phyloP scores from a whole-genome alignment of 2,113 vertebrate genomes.

The Saccopteryx bilineata region DNA sequence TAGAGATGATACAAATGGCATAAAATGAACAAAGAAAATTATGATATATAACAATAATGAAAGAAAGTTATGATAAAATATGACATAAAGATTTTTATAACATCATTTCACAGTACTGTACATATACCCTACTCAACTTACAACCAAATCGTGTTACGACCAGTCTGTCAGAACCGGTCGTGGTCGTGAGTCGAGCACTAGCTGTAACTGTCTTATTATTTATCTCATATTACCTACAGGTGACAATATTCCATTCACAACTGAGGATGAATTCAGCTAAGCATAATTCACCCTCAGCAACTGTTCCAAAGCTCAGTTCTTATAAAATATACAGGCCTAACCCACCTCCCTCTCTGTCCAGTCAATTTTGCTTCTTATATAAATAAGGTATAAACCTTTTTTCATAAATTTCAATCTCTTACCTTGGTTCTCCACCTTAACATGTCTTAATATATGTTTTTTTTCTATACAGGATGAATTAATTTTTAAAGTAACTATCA shows the following conservation, averaged over 20 bases:
- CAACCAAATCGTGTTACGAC: no score
- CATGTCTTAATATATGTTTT: not conserved
- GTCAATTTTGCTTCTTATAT: not conserved
- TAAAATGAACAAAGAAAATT: no score
- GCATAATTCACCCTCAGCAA: not conserved
- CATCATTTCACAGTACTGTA: no score
- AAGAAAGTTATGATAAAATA: no score
- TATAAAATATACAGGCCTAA: not conserved
- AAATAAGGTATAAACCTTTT: not conserved
- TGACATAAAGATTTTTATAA: no score
- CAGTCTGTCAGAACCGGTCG: no score
- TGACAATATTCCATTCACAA: not conserved
- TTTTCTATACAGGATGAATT: not conserved
- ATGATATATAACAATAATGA: no score
- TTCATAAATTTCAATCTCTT: not conserved
- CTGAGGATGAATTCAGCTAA: not conserved
- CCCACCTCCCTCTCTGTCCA: not conserved
- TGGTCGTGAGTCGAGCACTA: no score
- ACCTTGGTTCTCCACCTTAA: not conserved
- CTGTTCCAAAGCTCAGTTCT: not conserved
- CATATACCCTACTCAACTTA: no score
- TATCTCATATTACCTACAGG: not conserved
- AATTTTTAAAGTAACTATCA: not conserved
- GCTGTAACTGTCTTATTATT: constrained; percentile 21
- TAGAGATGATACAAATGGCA: no score